Base-by-base conservation (phyloP, 2,888 invertebrate genomes). In the Plebejus anna region DNA sequence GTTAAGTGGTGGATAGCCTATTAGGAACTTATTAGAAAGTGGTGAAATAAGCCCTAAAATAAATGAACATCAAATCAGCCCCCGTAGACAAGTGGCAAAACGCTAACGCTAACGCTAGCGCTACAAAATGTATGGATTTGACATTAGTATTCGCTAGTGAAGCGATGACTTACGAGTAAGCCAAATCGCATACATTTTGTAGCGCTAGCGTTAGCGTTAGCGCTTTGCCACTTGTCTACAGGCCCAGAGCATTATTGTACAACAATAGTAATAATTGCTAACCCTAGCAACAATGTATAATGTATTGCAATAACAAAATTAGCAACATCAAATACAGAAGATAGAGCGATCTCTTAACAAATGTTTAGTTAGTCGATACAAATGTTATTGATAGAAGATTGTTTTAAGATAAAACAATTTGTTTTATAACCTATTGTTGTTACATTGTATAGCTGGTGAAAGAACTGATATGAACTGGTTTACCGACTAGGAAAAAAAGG, bases 241-340 rank as follows among this genome's bases (percentile, higher is more conserved):
- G 22, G 22, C 22, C 22, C 42, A 42, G 4, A 42, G 4, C 55
- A 55, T 55, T 55, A 55, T 47, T 47, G 47, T 16, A 55, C 51
- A 55, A 55, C 51, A 55, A 13, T 4, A 55, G 16, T 4, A 16
- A 55, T 4, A n/a, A n/a, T n/a, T 51, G 51, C 76, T 76, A 79
- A 75, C 82, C 82, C 81, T 82, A 77, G 81, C 83, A 81, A 83
- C 83, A 82, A 76, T 82, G 83, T 83, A 82, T 78, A 82, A 76
- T 82, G 83, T 83, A 82, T 78, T 78, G 79, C 78, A 83, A 82
- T 82, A 82, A 82, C 82, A 82, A 82, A 83, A 83, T 83, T 83
- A 82, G 80, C 81, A 77, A 79, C 79, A 76, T 79, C 80, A 82
- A 82, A 82, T 80, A 82, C 76, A 78, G 77, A 70, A 79, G 76